Conservation (phyloP, 2,113 vertebrate genomes). For the Calonectris borealis region DNA sequence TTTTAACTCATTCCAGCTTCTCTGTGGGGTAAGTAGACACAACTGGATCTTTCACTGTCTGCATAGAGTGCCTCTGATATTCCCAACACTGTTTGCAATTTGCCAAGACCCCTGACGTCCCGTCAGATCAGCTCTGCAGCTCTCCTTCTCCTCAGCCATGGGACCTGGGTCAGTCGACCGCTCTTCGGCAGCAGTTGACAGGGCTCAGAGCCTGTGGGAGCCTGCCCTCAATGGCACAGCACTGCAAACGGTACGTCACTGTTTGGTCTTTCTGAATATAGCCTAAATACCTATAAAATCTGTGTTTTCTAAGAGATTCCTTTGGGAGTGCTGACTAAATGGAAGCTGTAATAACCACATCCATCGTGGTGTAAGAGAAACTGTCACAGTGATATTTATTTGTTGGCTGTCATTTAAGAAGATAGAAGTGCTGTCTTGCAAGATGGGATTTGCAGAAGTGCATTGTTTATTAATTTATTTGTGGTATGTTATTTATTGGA, state of each 20-base stretch:
- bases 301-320: not conserved
- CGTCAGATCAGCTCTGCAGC: not conserved
- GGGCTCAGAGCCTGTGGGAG: not conserved
- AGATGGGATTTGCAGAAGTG: not conserved
- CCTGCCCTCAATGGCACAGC: not conserved
- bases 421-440: not conserved
- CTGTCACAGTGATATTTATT: not conserved
- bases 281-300: not conserved
- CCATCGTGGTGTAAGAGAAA: not conserved
- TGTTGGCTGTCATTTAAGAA: not conserved
- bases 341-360: not conserved
- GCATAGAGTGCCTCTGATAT: not conserved
- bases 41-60: not conserved
- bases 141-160: fast-evolving
- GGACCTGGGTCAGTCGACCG: not conserved
- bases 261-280: not conserved
- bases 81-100: not conserved
- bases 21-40: not conserved
- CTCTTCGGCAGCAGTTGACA: not conserved
- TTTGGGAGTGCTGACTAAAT: not conserved
- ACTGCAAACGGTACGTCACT: not conserved
- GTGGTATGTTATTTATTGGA: not conserved
- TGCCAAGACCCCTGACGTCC: fast-evolving
- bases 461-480: not conserved
- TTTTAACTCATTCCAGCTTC: not conserved